Conservation (phyloP, 2,797 vertebrate species). For the Nyctibius grandis region DNA sequence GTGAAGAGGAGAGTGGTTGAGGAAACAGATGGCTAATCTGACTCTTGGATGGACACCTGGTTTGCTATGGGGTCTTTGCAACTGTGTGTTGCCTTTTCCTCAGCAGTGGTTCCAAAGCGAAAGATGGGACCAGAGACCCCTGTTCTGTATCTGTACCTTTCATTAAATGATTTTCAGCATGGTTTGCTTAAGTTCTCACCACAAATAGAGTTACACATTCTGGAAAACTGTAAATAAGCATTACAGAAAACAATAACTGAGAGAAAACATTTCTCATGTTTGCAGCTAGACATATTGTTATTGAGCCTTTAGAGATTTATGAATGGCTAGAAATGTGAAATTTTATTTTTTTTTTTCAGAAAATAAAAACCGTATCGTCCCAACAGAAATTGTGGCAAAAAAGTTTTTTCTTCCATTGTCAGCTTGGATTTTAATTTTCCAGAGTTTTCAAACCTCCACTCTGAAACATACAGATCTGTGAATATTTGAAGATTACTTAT, state of each 20-base stretch:
- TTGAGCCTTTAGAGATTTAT: not conserved
- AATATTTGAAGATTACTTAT: not conserved
- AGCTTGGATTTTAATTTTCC: not conserved
- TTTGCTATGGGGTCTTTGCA: not conserved
- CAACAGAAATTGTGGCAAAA: not conserved
- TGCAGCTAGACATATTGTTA: not conserved
- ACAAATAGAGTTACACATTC: not conserved
- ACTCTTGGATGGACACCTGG: not conserved
- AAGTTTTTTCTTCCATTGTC: fast-evolving
- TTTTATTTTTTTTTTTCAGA: not conserved
- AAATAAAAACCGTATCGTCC: not conserved
- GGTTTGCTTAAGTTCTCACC: not conserved
- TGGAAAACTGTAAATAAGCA: not conserved
- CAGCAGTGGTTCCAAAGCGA: not conserved
- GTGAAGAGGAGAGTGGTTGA: not conserved
- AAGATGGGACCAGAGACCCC: not conserved
- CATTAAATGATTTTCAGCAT: not conserved
- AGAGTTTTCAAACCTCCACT: not conserved
- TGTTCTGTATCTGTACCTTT: not conserved
- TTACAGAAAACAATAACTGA: not conserved
- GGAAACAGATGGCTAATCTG: not conserved
- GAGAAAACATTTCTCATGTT: not conserved
- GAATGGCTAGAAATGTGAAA: not conserved
- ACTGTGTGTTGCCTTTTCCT: not conserved
- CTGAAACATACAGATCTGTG: not conserved